These are phyloP conservation scores for Urechis unicinctus DNA, from an alignment of 2,888 invertebrate species.

Conservation along the genomic window DNA sequence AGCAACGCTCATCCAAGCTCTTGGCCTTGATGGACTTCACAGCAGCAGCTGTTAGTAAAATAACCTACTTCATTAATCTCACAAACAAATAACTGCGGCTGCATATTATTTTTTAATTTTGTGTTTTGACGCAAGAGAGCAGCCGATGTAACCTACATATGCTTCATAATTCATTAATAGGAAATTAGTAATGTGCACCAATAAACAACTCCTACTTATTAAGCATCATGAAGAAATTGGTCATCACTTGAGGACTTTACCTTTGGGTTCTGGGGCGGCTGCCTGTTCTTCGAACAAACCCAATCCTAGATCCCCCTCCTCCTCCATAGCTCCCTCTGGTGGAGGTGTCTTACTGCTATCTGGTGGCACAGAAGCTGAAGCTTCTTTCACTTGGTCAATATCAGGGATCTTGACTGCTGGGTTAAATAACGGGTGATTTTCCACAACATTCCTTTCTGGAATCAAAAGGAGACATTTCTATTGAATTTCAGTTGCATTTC, in stretches of 20 bases:
- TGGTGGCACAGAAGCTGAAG: not conserved
- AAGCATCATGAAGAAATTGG: not conserved
- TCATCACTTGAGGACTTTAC: constrained; percentile 16
- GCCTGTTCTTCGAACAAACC: constrained; percentile 11
- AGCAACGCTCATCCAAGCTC: constrained; percentile 23
- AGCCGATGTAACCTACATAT: too few species aligned
- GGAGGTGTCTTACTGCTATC: not conserved
- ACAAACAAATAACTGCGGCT: too few species aligned
- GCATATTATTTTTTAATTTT: too few species aligned
- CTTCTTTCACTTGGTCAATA: not conserved
- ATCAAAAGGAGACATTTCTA: not conserved
- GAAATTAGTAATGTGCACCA: too few species aligned
- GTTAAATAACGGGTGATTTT: constrained; percentile 34
- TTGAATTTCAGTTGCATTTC: too few species aligned
- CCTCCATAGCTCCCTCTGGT: constrained; percentile 17
- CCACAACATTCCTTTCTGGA: constrained; percentile 20
- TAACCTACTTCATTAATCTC: too few species aligned
- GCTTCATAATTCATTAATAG: too few species aligned
- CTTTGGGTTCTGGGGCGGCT: constrained; percentile 1
- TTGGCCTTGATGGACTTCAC: too few species aligned
- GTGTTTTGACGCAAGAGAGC: too few species aligned
- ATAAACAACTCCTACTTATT: too few species aligned
- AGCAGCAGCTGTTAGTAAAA: too few species aligned
- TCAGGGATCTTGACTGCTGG: constrained; percentile 16
- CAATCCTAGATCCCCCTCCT: constrained; percentile 14